Evolutionary conservation across 2,888 invertebrate genomes (phyloP), one percentile per base, ranked within the genome.

Genomic region (Coleophora flavipennella): DNA sequence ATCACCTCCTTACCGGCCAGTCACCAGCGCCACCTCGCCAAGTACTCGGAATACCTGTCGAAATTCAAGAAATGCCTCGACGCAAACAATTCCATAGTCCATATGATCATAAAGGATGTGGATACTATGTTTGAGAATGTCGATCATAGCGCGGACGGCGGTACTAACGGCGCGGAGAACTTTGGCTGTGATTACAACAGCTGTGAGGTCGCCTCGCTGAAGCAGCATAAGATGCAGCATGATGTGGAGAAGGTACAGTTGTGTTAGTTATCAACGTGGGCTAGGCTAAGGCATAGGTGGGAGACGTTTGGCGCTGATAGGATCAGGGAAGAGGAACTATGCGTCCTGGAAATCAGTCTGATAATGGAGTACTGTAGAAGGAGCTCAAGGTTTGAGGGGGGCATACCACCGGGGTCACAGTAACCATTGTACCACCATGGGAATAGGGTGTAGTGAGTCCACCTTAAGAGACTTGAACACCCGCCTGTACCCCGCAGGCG

Each of bases 121-220:
- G 89, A 92, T 35, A 88, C 88, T 28, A 92, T 96, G 81, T 95
- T 96, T 68, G 94, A 93, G 67, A 96, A 95, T 66, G 90, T 89
- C 0, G 80, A 80, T 32, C 79, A 74, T 31, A 67, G 70, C 12
- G 51, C 48, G 0, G 42, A 39, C 1, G 57, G 63, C 0, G 62
- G 59, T 43, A 64, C 63, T 1, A 80, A 79, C 25, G 81, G 78
- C 0, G 57, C 64, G 0, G 77, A 79, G 43, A 77, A 66, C 31
- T 74, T 77, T 42, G 77, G 75, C 0, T 75, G 75, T 38, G 71
- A 83, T 52, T 81, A 83, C 38, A 79, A 81, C 48, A 76, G 68
- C 31, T 76, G 76, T 43, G 76, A 77, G 44, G 67, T 74, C 1
- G 62, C 67, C 0, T 72, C 73, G 9, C 70, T 74, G 48, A 81